Conservation (phyloP, 1,140 invertebrate species). For the Drosophila nannoptera region DNA sequence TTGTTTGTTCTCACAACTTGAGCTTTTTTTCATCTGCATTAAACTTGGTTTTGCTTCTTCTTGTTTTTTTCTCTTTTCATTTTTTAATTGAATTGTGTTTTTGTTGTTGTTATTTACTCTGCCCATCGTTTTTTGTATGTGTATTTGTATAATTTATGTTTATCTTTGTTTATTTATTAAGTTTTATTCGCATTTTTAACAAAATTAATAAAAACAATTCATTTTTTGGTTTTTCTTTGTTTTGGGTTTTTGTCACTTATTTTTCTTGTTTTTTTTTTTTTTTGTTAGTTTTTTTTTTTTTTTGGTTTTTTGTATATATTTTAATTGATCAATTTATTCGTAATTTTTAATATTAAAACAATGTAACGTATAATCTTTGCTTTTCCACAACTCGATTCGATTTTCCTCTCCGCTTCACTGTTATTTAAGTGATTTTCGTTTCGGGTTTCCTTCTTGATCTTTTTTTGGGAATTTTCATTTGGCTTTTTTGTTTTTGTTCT, state of each 20-base stretch:
- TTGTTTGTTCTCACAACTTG: slow-evolving; percentile 55
- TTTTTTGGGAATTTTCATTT: slow-evolving; percentile 11
- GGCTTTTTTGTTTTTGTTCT: slow-evolving; percentile 21
- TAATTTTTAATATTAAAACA: slow-evolving; percentile 77
- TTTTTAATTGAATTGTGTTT: slow-evolving; percentile 53
- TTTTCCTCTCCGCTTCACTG: slow-evolving; percentile 20
- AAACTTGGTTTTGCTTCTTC: slow-evolving; percentile 28
- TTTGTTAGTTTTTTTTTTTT: slow-evolving; percentile 16
- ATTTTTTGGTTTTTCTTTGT: slow-evolving; percentile 55
- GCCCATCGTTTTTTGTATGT: slow-evolving; percentile 48
- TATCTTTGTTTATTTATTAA: slow-evolving; percentile 69
- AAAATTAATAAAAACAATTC: slow-evolving; percentile 78
- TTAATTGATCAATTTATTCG: slow-evolving; percentile 76
- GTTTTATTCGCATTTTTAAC: slow-evolving; percentile 71
- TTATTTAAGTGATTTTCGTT: slow-evolving; percentile 30
- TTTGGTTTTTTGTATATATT: slow-evolving; percentile 61
- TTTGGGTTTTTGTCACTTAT: slow-evolving; percentile 14
- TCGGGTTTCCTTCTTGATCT: background rate
- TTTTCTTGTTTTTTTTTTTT: slow-evolving; percentile 23
- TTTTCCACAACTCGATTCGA: slow-evolving; percentile 22
- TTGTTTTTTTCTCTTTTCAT: slow-evolving; percentile 38
- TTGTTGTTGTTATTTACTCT: slow-evolving; percentile 50
- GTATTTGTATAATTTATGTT: slow-evolving; percentile 46
- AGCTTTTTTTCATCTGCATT: slow-evolving; percentile 45
- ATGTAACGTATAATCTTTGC: slow-evolving; percentile 68